A percentile compares a stretch with the other conserved stretches of the same genome.
Evolutionary conservation across 2,888 invertebrate genomes (phyloP).

Genomic region (Dryobotodes eremita): DNA sequence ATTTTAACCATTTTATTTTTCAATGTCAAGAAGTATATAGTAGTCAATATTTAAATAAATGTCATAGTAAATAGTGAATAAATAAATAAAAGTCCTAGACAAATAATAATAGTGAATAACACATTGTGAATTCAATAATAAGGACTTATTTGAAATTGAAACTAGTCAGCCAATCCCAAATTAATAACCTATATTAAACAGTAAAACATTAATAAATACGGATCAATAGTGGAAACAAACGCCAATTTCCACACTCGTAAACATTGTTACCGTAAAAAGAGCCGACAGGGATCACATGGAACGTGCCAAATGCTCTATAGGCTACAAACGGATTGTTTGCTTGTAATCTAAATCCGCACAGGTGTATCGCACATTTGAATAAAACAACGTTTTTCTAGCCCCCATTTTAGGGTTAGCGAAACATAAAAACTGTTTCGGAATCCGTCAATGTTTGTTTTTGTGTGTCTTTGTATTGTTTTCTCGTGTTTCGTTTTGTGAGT

Average conservation of each 20-base stretch:
- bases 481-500: neutral
- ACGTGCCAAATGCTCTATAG: conserved; percentile 61
- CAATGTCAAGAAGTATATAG: too few species aligned
- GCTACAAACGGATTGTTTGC: conserved; percentile 67
- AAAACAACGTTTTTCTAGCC: conserved; percentile 63
- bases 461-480: conserved; percentile 35
- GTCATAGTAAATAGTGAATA: too few species aligned
- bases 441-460: conserved; percentile 47
- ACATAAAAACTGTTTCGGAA: conserved; percentile 47
- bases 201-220: conserved; percentile 25
- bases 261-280: conserved; percentile 55
- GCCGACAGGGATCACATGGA: conserved; percentile 48
- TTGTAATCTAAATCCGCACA: conserved; percentile 67
- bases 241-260: conserved; percentile 31
- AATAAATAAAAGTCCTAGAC: too few species aligned
- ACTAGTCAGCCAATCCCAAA: neutral
- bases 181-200: neutral
- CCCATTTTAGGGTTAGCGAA: conserved; percentile 57
- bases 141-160: too few species aligned
- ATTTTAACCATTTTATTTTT: too few species aligned
- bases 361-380: conserved; percentile 65
- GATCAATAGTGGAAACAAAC: conserved; percentile 40
- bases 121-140: too few species aligned
- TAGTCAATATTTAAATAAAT: too few species aligned
- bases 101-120: too few species aligned